phyloP scores from a whole-genome alignment of 2,113 vertebrate species.

The Oenanthe oenanthe region DNA sequence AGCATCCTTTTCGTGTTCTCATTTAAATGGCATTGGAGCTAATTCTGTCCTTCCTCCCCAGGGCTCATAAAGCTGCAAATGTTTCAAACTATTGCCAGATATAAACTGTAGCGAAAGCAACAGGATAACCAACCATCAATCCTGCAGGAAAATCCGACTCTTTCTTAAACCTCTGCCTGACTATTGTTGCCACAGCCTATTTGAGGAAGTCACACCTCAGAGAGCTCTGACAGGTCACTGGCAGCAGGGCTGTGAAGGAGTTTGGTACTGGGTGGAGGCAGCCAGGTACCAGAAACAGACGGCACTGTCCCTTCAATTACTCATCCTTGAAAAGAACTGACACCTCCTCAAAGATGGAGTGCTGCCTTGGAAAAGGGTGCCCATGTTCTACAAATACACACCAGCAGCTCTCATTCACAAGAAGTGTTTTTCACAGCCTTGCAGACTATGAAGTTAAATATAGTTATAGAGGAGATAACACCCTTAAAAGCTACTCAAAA shows the following conservation, averaged over 20 bases:
- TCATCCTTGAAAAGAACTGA: not conserved
- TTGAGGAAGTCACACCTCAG: not conserved
- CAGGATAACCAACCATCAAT: not conserved
- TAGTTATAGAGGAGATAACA: not conserved
- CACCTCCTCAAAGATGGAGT: not conserved
- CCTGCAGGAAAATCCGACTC: not conserved
- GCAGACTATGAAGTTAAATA: conserved; percentile 43
- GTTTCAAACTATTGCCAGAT: not conserved
- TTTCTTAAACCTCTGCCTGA: not conserved
- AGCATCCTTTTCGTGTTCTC: not conserved
- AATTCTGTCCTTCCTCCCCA: not conserved
- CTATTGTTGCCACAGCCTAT: not conserved
- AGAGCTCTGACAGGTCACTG: not conserved
- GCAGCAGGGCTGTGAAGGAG: not conserved
- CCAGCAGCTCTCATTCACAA: conserved; percentile 7
- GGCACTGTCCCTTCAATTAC: not conserved
- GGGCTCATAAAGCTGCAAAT: conserved; percentile 12
- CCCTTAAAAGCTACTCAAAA: not conserved
- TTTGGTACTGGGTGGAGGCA: not conserved
- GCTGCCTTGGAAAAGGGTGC: not conserved
- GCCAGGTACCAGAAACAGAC: not conserved
- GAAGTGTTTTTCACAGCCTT: not conserved
- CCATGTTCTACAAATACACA: not conserved
- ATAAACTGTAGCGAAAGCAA: not conserved
- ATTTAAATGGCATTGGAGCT: conserved; percentile 40